A percentile compares a stretch with the other conserved stretches of the same genome.
Conservation (phyloP, 2,797 vertebrate genomes). For the Hemitrygon akajei region DNA sequence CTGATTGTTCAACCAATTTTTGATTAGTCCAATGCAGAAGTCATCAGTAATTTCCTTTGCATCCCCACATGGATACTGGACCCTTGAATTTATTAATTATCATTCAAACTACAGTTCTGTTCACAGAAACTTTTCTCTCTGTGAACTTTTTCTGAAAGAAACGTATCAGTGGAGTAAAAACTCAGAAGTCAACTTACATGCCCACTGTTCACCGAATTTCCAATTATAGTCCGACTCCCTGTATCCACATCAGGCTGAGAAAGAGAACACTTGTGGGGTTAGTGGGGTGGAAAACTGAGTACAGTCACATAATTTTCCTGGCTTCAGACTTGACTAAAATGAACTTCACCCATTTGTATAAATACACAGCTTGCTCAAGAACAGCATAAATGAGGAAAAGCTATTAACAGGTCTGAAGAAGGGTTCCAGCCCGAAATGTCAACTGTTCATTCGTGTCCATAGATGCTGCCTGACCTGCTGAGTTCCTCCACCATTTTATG, state of each 20-base stretch:
- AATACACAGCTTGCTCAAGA: not conserved
- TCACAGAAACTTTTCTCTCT: not conserved
- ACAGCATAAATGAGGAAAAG: not conserved
- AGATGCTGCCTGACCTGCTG: too few species aligned
- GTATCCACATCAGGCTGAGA: slow-evolving; percentile 22
- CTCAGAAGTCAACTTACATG: not conserved
- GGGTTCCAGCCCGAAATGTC: too few species aligned
- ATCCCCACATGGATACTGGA: not conserved
- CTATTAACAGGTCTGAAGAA: not conserved
- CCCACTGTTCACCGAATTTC: not conserved
- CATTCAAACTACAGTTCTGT: not conserved
- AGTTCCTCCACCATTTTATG: too few species aligned
- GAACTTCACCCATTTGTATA: not conserved
- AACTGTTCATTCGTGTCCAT: too few species aligned
- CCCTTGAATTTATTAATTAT: not conserved
- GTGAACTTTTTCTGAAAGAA: not conserved
- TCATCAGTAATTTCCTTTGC: not conserved
- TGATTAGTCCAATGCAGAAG: not conserved
- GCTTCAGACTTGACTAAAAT: not conserved
- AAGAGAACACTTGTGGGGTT: not conserved
- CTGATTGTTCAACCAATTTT: not conserved
- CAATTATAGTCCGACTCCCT: not conserved
- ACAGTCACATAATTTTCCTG: not conserved
- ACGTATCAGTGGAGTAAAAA: not conserved
- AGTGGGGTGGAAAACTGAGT: too few species aligned